These are phyloP conservation scores for Uloborus plumipes DNA, from an alignment of 2,888 invertebrate genomes.

Conservation along the genomic window DNA sequence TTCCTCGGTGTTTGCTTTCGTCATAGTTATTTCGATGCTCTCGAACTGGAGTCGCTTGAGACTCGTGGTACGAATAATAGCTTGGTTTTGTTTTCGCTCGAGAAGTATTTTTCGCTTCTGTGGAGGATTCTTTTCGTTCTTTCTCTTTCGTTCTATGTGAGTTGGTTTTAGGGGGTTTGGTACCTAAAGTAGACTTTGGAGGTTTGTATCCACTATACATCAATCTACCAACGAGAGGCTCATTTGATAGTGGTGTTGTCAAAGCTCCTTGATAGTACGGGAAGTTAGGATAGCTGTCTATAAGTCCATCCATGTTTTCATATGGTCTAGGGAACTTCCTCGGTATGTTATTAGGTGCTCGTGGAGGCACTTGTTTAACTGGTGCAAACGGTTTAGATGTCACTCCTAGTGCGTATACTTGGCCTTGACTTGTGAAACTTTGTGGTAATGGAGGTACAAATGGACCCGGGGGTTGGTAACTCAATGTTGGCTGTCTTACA, in stretches of 20 bases:
- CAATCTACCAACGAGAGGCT: conserved; percentile 34
- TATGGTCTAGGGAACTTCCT: conserved; percentile 19
- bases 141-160: not conserved
- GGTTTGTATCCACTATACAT: conserved; percentile 63
- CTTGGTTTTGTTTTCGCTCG: conserved; percentile 19
- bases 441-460: conserved; percentile 36
- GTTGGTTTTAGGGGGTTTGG: conserved; percentile 34
- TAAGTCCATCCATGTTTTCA: conserved; percentile 26
- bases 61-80: conserved; percentile 19
- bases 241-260: conserved; percentile 45
- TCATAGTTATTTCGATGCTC: conserved; percentile 18
- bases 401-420: conserved; percentile 41
- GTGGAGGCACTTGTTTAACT: conserved; percentile 5
- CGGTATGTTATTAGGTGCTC: conserved; percentile 14
- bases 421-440: conserved; percentile 34
- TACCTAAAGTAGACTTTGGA: conserved; percentile 41
- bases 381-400: conserved; percentile 31
- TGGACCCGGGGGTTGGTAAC: conserved; percentile 21
- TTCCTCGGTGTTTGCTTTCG: conserved; percentile 6
- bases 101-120: conserved; percentile 1
- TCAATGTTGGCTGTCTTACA: conserved; percentile 29
- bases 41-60: not conserved
- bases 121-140: conserved; percentile 13
- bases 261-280: conserved; percentile 55
- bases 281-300: conserved; percentile 45